Conservation (phyloP, 2,888 invertebrate species). For the Metellina segmentata region DNA sequence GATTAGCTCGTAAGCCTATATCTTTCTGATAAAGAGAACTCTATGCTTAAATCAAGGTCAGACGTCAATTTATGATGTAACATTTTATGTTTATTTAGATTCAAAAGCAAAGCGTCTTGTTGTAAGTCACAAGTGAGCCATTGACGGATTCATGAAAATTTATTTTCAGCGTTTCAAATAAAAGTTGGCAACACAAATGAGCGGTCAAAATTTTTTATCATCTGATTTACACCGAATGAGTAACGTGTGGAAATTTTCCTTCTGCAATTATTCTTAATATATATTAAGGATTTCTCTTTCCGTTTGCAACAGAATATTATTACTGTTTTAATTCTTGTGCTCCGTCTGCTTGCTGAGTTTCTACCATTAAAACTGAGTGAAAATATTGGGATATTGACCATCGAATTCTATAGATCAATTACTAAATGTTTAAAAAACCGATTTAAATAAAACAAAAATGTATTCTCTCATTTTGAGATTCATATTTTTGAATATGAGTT, state of each 20-base stretch:
- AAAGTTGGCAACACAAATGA: constrained; percentile 17
- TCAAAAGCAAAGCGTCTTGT: no score
- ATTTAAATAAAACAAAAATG: constrained; percentile 32
- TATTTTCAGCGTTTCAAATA: neutral
- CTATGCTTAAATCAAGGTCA: no score
- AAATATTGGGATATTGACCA: neutral
- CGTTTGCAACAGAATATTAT: neutral
- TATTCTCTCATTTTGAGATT: constrained; percentile 12
- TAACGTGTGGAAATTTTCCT: constrained; percentile 21
- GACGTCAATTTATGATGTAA: no score
- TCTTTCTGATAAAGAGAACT: no score
- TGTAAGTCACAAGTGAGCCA: neutral
- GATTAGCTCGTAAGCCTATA: no score
- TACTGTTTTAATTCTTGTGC: neutral
- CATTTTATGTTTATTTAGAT: no score
- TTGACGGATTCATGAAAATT: neutral
- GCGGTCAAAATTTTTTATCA: constrained; percentile 30
- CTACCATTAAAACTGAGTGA: neutral
- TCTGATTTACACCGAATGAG: neutral
- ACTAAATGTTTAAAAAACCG: neutral
- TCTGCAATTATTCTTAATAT: constrained; percentile 5
- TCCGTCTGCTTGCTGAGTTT: neutral
- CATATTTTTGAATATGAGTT: neutral
- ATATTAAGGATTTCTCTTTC: neutral
- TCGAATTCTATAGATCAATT: neutral